Evolutionary conservation across 2,113 vertebrate genomes (phyloP).

Genomic region (Alces alces): DNA sequence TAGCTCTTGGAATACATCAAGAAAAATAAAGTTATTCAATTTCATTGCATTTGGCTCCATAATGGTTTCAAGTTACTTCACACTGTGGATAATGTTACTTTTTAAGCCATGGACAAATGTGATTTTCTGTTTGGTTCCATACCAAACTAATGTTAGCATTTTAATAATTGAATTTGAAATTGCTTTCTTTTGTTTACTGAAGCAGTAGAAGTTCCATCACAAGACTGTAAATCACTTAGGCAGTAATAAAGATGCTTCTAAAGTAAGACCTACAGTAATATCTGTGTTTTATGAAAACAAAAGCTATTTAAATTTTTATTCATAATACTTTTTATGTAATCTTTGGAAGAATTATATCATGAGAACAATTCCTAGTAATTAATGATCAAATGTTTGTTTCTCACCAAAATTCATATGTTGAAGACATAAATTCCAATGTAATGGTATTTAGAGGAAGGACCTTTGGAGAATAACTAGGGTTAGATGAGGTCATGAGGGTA

Average conservation of each 20-base stretch:
- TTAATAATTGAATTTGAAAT: constrained; percentile 58
- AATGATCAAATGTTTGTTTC: not conserved
- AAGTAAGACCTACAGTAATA: not conserved
- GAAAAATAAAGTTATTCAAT: not conserved
- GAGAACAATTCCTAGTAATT: not conserved
- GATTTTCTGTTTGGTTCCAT: constrained; percentile 39
- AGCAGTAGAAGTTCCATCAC: not conserved
- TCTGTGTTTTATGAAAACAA: not conserved
- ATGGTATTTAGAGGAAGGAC: not conserved
- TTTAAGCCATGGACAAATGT: constrained; percentile 8
- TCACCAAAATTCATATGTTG: not conserved
- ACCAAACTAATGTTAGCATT: constrained; percentile 43
- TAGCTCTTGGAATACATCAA: not conserved
- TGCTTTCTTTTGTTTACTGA: constrained; percentile 46
- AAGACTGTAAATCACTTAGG: constrained; percentile 1
- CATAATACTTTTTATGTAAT: not conserved
- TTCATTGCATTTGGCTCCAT: not conserved
- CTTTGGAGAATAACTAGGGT: not conserved
- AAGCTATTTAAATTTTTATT: not conserved
- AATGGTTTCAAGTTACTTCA: not conserved
- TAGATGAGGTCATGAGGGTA: not conserved
- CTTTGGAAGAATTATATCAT: not conserved
- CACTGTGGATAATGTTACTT: not conserved
- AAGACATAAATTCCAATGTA: not conserved
- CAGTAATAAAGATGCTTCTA: constrained; percentile 20